Evolutionary conservation across 2,888 invertebrate species (phyloP).

Genomic region (Leucozona laternaria): DNA sequence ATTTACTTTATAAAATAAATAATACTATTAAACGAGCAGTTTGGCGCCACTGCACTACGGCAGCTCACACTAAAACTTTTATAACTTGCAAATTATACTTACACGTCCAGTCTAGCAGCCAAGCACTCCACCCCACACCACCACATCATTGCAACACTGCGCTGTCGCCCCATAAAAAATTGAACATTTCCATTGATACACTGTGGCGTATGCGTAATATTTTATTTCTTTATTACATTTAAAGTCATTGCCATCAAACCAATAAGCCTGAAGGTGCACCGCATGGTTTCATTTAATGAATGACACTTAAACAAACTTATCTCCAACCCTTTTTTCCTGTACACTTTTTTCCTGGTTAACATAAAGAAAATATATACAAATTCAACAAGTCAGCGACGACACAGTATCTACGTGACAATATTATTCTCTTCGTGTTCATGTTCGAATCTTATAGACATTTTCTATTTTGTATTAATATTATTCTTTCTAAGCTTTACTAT

Average conservation of each 20-base stretch:
- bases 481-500: constrained; percentile 26
- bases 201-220: constrained; percentile 2
- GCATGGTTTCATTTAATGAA: background rate
- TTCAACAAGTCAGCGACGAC: constrained; percentile 28
- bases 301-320: background rate
- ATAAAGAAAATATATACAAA: background rate
- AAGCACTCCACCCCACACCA: too few species aligned
- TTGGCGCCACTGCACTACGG: too few species aligned
- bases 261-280: background rate
- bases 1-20: too few species aligned
- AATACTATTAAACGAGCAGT: too few species aligned
- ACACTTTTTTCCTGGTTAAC: constrained; percentile 18
- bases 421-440: constrained; percentile 20
- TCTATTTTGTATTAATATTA: background rate
- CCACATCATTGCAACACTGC: too few species aligned
- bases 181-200: background rate
- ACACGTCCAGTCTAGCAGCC: too few species aligned
- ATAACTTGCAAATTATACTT: too few species aligned
- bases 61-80: too few species aligned
- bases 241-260: background rate
- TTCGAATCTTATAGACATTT: constrained; percentile 21
- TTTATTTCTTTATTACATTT: background rate
- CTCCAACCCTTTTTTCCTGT: constrained; percentile 34
- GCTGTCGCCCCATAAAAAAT: background rate
- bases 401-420: constrained; percentile 36